Base-by-base conservation (phyloP, 2,888 invertebrate genomes). In the Horisme vitalbata region DNA sequence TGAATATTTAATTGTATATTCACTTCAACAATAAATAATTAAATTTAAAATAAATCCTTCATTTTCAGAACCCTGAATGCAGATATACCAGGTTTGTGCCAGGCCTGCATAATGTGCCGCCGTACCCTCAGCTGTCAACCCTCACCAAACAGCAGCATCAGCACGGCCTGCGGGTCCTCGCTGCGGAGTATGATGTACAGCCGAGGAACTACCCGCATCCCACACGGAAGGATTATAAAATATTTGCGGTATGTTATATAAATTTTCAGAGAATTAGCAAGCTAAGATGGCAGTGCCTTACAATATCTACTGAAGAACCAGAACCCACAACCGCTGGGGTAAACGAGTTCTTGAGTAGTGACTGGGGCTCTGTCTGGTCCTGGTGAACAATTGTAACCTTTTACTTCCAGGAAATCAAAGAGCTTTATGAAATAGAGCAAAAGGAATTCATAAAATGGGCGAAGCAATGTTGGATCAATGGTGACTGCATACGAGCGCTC, bases 361-460 rank as follows among this genome's bases (percentile, higher is more conserved):
- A n/a, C n/a, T n/a, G n/a, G n/a, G n/a, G n/a, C n/a, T n/a, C n/a
- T n/a, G n/a, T n/a, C n/a, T n/a, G n/a, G n/a, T n/a, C 10, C 11
- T 23, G 30, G 8, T 12, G 7, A 10, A 36, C 9, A n/a, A 26
- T 13, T 7, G 5, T 21, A n/a, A 12, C 11, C 3, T 27, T 30
- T 34, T 12, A 7, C 27, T 65, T 61, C 1, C 50, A 88, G 88
- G 63, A 71, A 14, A 30, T 75, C 1, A 67, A 76, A 68, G 65
- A 69, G 13, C 44, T 36, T 9, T 88, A 87, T 41, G 46, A 61
- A 24, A 68, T 72, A 21, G 88, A 89, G 51, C 80, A 87, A 49
- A 60, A 78, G 39, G 85, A 83, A 32, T 89, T 61, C 51, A 59
- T 61, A 50, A 75, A 76, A 33, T 89, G 88, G 88, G 85, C 85